phyloP scores from a whole-genome alignment of 1,140 invertebrate species.

The Ylistrum balloti region DNA sequence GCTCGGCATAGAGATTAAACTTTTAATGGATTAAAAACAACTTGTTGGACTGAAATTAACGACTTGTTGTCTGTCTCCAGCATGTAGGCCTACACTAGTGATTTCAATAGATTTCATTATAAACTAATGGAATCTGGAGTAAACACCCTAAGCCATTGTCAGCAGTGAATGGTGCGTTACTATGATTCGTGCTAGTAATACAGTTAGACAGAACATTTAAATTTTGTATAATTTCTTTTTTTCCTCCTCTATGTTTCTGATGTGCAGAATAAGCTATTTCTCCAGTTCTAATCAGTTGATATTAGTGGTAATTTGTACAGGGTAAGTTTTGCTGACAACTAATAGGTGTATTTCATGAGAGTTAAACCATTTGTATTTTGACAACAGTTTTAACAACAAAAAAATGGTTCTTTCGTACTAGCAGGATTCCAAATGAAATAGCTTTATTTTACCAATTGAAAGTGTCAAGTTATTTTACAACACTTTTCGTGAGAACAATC shows the following conservation, averaged over 20 bases:
- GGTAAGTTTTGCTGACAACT: not conserved
- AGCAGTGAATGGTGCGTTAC: not conserved
- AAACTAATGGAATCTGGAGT: constrained; percentile 26
- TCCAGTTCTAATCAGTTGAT: not conserved
- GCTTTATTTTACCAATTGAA: not conserved
- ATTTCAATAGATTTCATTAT: constrained; percentile 36
- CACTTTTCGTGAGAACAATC: no score
- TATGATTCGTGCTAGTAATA: not conserved
- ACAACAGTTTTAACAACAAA: not conserved
- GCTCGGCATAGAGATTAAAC: not conserved
- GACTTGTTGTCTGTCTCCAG: constrained; percentile 26
- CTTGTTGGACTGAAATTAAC: constrained; percentile 34
- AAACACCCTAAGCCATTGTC: constrained; percentile 4
- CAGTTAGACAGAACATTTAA: not conserved
- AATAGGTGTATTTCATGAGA: not conserved
- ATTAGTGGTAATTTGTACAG: not conserved
- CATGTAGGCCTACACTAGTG: not conserved
- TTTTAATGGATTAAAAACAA: constrained; percentile 30
- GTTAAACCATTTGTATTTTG: not conserved
- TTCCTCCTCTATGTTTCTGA: not conserved
- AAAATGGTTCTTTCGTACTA: not conserved
- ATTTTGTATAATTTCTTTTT: not conserved
- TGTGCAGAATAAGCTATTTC: not conserved
- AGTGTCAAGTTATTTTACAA: not conserved
- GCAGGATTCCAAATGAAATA: not conserved